phyloP scores from a whole-genome alignment of 2,113 vertebrate species.

The Upupa epops region DNA sequence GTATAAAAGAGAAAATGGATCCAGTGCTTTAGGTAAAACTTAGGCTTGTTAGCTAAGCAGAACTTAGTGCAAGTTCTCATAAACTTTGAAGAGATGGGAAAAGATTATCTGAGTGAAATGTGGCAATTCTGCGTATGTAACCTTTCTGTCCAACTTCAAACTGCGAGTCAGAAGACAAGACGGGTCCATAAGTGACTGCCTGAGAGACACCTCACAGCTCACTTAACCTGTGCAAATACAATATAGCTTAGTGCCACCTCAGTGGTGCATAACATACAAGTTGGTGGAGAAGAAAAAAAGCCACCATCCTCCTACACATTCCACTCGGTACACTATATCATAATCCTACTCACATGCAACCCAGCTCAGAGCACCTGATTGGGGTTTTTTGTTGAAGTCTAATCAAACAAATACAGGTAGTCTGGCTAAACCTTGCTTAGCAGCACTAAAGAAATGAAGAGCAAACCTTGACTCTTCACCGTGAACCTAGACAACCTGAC shows the following conservation, averaged over 20 bases:
- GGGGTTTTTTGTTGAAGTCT: not conserved
- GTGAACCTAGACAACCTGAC: not conserved
- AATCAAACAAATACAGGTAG: not conserved
- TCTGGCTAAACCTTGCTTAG: not conserved
- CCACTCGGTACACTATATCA: accelerated
- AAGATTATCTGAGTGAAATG: not conserved
- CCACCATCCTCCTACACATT: accelerated
- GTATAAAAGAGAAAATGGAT: not conserved
- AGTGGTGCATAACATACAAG: not conserved
- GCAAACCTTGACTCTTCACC: not conserved
- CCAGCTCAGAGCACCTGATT: not conserved
- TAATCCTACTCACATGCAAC: not conserved
- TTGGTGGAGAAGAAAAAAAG: not conserved
- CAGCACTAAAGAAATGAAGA: not conserved
- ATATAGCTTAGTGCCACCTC: not conserved
- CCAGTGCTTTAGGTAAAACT: not conserved
- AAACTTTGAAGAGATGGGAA: not conserved
- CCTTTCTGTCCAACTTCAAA: not conserved
- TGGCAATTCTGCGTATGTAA: accelerated
- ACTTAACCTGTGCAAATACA: not conserved
- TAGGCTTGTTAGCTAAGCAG: not conserved
- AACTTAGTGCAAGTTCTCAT: not conserved
- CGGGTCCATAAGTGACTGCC: not conserved
- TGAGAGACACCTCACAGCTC: accelerated
- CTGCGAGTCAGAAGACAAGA: not conserved